phyloP scores from a whole-genome alignment of 2,113 vertebrate genomes.

The Haplochromis vanheusdeni region DNA sequence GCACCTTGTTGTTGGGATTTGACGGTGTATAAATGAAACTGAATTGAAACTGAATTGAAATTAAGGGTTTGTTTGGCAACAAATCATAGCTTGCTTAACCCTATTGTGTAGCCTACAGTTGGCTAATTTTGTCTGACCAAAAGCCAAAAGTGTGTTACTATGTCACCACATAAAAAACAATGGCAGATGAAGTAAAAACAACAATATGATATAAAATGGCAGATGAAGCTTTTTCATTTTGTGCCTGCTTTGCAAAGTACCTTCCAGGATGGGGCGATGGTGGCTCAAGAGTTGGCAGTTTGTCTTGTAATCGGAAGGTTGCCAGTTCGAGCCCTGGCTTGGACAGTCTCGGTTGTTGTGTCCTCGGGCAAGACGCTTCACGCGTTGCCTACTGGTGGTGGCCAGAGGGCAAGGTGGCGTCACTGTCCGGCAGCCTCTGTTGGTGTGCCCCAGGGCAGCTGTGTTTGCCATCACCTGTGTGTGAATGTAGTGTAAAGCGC shows the following conservation, averaged over 20 bases:
- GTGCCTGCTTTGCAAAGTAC: background rate
- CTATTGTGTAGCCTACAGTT: fast-evolving
- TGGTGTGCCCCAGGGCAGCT: fast-evolving
- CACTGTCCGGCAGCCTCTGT: fast-evolving
- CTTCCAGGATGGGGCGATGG: fast-evolving
- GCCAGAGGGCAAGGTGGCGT: fast-evolving
- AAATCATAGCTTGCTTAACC: background rate
- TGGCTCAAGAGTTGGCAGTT: background rate
- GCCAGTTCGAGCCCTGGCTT: fast-evolving
- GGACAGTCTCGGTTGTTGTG: too few species aligned
- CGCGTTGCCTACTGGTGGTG: background rate
- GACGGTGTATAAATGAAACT: fast-evolving
- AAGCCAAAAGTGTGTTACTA: background rate
- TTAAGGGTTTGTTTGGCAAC: background rate
- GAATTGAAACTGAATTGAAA: background rate
- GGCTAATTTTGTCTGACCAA: background rate
- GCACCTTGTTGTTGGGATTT: background rate
- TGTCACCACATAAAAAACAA: background rate
- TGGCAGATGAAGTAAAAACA: background rate
- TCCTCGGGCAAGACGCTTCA: too few species aligned
- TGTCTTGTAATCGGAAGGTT: fast-evolving
- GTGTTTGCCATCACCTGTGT: background rate
- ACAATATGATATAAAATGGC: background rate
- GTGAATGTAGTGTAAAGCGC: fast-evolving
- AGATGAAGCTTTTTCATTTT: background rate